These are phyloP conservation scores for Chrysaora quinquecirrha DNA, from an alignment of 30 jellyfish, hydroid and myxozoan species.

Conservation along the genomic window DNA sequence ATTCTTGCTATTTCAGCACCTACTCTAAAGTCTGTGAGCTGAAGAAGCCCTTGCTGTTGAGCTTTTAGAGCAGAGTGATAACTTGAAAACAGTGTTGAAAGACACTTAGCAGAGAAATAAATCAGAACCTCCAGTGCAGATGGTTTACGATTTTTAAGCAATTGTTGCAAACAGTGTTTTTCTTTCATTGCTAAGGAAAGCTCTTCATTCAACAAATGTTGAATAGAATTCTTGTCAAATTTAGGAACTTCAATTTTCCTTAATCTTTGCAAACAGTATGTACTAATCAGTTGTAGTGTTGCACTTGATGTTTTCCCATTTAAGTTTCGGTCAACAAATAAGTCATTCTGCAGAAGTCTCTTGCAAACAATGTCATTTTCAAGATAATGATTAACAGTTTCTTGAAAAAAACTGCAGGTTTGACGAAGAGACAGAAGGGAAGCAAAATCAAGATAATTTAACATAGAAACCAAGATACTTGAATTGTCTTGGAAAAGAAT, in stretches of 20 bases:
- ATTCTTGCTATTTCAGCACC: constrained; percentile 15
- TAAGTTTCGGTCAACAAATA: neutral
- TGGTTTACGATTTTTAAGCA: constrained; percentile 2
- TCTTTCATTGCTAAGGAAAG: neutral
- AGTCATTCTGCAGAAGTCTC: neutral
- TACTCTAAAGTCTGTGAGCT: constrained; percentile 3
- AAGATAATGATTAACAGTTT: neutral
- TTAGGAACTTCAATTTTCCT: neutral
- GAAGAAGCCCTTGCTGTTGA: neutral
- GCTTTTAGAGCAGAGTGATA: neutral
- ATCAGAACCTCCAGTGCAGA: neutral
- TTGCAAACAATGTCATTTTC: neutral
- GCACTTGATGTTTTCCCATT: constrained; percentile 9
- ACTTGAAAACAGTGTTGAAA: neutral
- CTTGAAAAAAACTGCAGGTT: neutral
- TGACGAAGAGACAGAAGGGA: neutral
- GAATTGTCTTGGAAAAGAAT: neutral
- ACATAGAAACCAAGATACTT: neutral
- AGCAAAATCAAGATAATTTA: neutral
- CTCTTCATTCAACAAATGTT: neutral
- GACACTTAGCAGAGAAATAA: constrained; percentile 18
- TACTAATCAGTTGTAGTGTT: neutral
- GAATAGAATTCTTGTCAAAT: neutral
- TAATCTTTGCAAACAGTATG: neutral
- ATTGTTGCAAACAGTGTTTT: neutral